These are phyloP conservation scores for Clarias laeviceps DNA, from an alignment of 2,797 vertebrate genomes.

Conservation along the genomic window DNA sequence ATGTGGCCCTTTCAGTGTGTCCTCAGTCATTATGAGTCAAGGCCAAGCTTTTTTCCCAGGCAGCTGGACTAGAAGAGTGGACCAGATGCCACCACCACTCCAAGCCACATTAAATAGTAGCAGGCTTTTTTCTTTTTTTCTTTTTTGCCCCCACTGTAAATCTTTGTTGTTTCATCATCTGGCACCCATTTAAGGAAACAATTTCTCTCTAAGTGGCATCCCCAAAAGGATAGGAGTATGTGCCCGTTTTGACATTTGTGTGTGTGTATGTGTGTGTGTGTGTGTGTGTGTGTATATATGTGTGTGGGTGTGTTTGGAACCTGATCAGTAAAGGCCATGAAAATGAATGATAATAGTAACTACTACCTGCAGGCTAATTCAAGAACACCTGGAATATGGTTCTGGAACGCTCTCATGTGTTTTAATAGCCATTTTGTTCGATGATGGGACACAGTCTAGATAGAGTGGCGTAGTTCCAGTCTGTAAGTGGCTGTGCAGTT, in stretches of 20 bases:
- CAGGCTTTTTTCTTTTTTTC: constrained; percentile 61
- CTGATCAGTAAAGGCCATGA: constrained; percentile 31
- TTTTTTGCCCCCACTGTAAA: constrained; percentile 73
- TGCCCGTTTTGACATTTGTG: background rate
- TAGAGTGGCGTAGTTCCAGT: constrained; percentile 46
- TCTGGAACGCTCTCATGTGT: background rate
- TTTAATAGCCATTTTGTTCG: constrained; percentile 40
- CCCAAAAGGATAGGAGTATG: background rate
- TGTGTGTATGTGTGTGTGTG: constrained; percentile 6
- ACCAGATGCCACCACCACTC: constrained; percentile 40
- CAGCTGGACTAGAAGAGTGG: constrained; percentile 27
- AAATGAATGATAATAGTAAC: constrained; percentile 29
- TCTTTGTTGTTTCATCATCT: constrained; percentile 82
- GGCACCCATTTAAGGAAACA: constrained; percentile 78
- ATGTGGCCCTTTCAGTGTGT: constrained; percentile 39
- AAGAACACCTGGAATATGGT: constrained; percentile 40
- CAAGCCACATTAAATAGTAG: constrained; percentile 70
- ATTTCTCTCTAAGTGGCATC: constrained; percentile 62
- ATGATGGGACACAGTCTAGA: constrained; percentile 44
- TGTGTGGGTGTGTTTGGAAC: background rate
- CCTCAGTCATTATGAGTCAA: constrained; percentile 42
- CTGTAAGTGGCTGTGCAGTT: constrained; percentile 31
- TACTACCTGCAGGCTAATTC: constrained; percentile 35
- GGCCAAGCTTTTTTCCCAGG: constrained; percentile 27
- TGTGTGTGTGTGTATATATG: background rate